Evolutionary conservation across 1,140 invertebrate species (phyloP).

Genomic region (Sitobion miscanthi): DNA sequence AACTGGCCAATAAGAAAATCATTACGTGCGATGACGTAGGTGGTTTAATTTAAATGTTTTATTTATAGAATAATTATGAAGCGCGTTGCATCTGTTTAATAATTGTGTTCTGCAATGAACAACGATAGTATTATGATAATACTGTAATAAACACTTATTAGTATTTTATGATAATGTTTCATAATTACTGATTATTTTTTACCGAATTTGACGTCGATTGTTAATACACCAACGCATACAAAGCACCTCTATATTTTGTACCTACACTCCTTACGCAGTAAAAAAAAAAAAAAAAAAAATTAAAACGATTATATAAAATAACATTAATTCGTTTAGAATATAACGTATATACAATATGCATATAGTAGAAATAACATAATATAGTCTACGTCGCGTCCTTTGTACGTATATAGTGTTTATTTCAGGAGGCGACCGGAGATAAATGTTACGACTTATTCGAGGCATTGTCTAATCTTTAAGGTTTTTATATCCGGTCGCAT

Average conservation of each 20-base stretch:
- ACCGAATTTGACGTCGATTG: neutral
- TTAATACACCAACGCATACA: neutral
- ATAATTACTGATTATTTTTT: slow-evolving; percentile 22
- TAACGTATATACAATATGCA: neutral
- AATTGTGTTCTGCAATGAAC: slow-evolving; percentile 23
- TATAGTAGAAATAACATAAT: too few species aligned
- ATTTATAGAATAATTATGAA: slow-evolving; percentile 33
- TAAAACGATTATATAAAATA: neutral
- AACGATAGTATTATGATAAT: neutral
- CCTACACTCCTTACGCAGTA: neutral
- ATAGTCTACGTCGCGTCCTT: too few species aligned
- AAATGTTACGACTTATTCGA: neutral
- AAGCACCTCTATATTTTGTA: neutral
- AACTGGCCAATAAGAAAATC: slow-evolving; percentile 28
- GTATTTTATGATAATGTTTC: slow-evolving; percentile 29
- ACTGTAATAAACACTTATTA: slow-evolving; percentile 10
- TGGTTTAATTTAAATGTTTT: slow-evolving; percentile 23
- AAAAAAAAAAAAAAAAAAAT: neutral
- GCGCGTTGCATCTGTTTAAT: slow-evolving; percentile 20
- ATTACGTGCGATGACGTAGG: slow-evolving; percentile 23
- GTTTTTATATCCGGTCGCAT: neutral
- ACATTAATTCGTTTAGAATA: neutral
- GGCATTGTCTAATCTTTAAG: neutral
- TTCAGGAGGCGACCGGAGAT: neutral
- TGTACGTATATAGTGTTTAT: neutral